A percentile compares a stretch with the other conserved stretches of the same genome.
Evolutionary conservation across 2,888 invertebrate species (phyloP).

Genomic region (Lycia hirtaria): DNA sequence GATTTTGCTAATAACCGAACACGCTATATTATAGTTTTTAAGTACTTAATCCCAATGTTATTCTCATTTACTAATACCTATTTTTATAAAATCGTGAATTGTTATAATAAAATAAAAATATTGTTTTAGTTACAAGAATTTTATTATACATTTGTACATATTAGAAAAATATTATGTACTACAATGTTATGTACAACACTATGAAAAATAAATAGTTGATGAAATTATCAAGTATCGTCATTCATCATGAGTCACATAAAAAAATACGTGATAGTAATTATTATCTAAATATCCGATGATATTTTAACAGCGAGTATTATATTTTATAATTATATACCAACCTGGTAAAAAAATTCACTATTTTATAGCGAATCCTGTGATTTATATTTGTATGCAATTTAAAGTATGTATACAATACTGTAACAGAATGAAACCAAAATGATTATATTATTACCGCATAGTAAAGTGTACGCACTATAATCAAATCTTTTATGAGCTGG

Average conservation of each 20-base stretch:
- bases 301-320: conserved; percentile 61
- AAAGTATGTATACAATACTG: conserved; percentile 4
- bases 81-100: conserved; percentile 28
- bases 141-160: conserved; percentile 83
- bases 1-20: too few species aligned
- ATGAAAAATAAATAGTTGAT: conserved; percentile 79
- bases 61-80: conserved; percentile 14
- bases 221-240: conserved; percentile 68
- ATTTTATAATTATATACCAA: conserved; percentile 29
- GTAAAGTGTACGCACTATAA: too few species aligned
- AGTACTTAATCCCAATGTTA: conserved; percentile 12
- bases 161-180: conserved; percentile 69
- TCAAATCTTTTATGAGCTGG: too few species aligned
- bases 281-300: conserved; percentile 25
- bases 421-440: conserved; percentile 6
- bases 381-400: conserved; percentile 4
- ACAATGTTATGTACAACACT: conserved; percentile 69
- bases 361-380: conserved; percentile 55
- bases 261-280: conserved; percentile 25
- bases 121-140: conserved; percentile 55
- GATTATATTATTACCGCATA: too few species aligned
- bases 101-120: conserved; percentile 43
- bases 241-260: conserved; percentile 53
- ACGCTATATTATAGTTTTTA: too few species aligned
- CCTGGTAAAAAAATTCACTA: conserved; percentile 53